Evolutionary conservation across 1,140 invertebrate genomes (phyloP).

Genomic region (Neodiprion fabricii): DNA sequence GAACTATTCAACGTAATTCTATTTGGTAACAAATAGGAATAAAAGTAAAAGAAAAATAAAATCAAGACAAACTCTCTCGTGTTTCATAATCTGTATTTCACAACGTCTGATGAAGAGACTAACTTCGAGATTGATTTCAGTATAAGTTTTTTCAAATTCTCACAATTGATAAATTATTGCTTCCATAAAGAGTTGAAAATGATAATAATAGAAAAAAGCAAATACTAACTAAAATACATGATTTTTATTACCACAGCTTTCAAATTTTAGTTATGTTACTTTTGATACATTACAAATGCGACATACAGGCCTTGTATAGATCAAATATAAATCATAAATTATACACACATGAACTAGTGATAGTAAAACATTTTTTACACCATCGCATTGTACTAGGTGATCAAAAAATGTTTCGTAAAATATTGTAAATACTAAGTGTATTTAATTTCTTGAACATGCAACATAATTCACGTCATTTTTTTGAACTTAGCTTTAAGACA

Average conservation of each 20-base stretch:
- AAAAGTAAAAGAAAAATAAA: not conserved
- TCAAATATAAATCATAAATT: constrained; percentile 3
- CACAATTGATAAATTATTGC: not conserved
- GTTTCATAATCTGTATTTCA: not conserved
- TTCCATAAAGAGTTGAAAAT: not conserved
- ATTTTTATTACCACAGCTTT: not conserved
- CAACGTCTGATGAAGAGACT: not conserved
- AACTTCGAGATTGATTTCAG: not conserved
- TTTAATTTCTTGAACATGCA: not conserved
- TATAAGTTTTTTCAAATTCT: not conserved
- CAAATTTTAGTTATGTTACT: not conserved
- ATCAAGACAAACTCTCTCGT: not conserved
- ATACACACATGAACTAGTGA: constrained; percentile 2
- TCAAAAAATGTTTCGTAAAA: not conserved
- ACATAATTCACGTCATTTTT: not conserved
- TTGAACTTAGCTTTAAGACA: constrained; percentile 5
- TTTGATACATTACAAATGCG: constrained; percentile 2
- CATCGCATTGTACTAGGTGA: constrained; percentile 4
- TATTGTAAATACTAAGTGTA: constrained; percentile 6
- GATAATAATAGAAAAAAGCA: not conserved
- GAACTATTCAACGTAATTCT: not conserved
- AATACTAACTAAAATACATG: not conserved
- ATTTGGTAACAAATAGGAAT: not conserved
- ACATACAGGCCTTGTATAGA: constrained; percentile 5
- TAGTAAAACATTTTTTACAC: not conserved